These are phyloP conservation scores for Drosophila baimaii DNA, from an alignment of 1,140 invertebrate genomes.

Conservation along the genomic window DNA sequence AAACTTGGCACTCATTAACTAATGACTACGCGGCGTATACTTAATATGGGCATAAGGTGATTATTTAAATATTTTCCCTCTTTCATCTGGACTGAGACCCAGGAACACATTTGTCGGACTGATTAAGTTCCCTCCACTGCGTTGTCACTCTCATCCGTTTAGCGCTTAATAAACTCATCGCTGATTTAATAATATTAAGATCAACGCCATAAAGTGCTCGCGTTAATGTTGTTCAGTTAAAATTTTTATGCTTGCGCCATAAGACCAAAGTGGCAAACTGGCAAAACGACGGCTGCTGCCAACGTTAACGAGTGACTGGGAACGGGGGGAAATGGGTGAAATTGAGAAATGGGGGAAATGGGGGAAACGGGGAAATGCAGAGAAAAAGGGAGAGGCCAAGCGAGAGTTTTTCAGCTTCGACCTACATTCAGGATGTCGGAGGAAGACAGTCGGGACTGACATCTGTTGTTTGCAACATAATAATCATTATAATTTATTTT, in stretches of 20 bases:
- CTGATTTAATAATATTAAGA: slow-evolving; percentile 81
- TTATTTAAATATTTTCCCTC: not conserved
- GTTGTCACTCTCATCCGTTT: slow-evolving; percentile 36
- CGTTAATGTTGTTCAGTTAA: slow-evolving; percentile 80
- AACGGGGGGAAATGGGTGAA: slow-evolving; percentile 2
- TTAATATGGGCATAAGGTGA: not conserved
- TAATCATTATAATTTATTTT: slow-evolving; percentile 83
- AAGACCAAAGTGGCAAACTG: slow-evolving; percentile 75
- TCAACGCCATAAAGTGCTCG: slow-evolving; percentile 76
- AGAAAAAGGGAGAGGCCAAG: slow-evolving; percentile 1
- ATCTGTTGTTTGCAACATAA: slow-evolving; percentile 81
- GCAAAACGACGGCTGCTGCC: slow-evolving; percentile 51
- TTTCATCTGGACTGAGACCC: not conserved
- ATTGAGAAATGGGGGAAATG: slow-evolving; percentile 1
- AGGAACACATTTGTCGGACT: slow-evolving; percentile 4
- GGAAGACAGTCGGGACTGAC: slow-evolving; percentile 49
- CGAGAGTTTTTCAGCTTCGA: slow-evolving; percentile 30
- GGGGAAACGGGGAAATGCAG: not conserved
- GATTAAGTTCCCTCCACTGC: slow-evolving; percentile 18
- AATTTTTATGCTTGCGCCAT: slow-evolving; percentile 76
- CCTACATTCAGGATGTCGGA: slow-evolving; percentile 49
- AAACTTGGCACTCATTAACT: slow-evolving; percentile 31
- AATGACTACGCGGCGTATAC: slow-evolving; percentile 22
- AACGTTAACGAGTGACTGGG: slow-evolving; percentile 37
- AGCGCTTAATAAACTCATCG: slow-evolving; percentile 70